A percentile compares a stretch with the other conserved stretches of the same genome.
Evolutionary conservation across 2,888 invertebrate genomes (phyloP).

Genomic region (Eupithecia tripunctaria): DNA sequence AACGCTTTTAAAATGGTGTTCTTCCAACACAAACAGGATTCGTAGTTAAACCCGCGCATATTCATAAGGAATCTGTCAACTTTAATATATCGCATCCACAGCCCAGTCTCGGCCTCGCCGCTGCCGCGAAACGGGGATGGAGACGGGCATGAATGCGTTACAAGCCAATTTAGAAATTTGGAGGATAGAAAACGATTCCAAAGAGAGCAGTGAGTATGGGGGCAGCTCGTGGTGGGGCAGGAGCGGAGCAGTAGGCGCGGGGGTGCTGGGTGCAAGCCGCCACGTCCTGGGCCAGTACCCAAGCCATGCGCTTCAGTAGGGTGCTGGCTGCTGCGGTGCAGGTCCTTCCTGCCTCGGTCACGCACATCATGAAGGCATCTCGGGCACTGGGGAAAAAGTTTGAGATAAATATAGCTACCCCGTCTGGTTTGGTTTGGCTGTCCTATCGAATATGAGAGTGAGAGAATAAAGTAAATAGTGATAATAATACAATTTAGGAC

Average conservation of each 20-base stretch:
- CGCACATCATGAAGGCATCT: slow-evolving; percentile 72
- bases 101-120: too few species aligned
- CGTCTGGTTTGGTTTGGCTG: neutral
- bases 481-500: too few species aligned
- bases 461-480: neutral
- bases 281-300: slow-evolving; percentile 76
- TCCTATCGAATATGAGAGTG: neutral
- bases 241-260: slow-evolving; percentile 65
- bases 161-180: slow-evolving; percentile 51
- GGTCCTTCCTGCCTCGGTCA: slow-evolving; percentile 64
- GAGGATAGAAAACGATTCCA: slow-evolving; percentile 63
- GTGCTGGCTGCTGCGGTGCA: slow-evolving; percentile 65
- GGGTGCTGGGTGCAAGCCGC: slow-evolving; percentile 71
- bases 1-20: neutral
- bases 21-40: neutral
- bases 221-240: slow-evolving; percentile 54
- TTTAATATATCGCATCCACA: too few species aligned
- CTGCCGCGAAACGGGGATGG: too few species aligned
- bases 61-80: neutral
- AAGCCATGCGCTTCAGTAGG: slow-evolving; percentile 73
- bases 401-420: neutral
- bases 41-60: neutral
- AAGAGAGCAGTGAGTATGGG: slow-evolving; percentile 65
- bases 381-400: slow-evolving; percentile 61
- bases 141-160: too few species aligned